Evolutionary conservation across 2,888 invertebrate genomes (phyloP).

Genomic region (Sminthurinus aureus): DNA sequence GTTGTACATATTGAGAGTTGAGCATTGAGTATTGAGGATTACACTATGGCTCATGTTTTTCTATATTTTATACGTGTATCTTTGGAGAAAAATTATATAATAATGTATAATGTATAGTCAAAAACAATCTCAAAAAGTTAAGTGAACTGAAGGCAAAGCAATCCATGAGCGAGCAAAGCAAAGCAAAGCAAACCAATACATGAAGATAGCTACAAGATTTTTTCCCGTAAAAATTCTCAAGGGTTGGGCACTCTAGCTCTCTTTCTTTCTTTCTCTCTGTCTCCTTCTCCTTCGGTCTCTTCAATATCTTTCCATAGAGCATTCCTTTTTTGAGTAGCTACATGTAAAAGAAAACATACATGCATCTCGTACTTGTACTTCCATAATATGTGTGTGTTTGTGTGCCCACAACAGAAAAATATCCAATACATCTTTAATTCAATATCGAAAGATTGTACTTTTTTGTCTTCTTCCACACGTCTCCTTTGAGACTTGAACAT

Average conservation of each 20-base stretch:
- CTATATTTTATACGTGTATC: background rate
- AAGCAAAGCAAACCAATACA: conserved; percentile 21
- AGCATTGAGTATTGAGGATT: too few species aligned
- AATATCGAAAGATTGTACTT: conserved; percentile 15
- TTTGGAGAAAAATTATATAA: background rate
- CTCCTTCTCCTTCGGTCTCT: background rate
- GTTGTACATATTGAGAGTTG: too few species aligned
- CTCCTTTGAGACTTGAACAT: conserved; percentile 2
- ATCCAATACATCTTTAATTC: conserved; percentile 17
- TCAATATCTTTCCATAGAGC: conserved; percentile 29
- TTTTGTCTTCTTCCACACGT: background rate
- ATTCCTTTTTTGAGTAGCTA: conserved; percentile 32
- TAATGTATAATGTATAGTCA: conserved; percentile 1
- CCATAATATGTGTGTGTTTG: too few species aligned
- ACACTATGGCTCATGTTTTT: background rate
- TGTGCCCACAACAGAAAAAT: conserved; percentile 13
- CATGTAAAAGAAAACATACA: background rate
- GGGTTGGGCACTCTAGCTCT: conserved; percentile 8
- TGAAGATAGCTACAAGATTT: conserved; percentile 36
- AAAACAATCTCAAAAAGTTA: conserved; percentile 4
- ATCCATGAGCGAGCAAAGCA: conserved; percentile 22
- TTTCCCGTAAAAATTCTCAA: conserved; percentile 37
- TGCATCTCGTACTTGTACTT: too few species aligned
- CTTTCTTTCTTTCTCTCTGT: background rate
- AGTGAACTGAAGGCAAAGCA: conserved; percentile 25